A percentile compares a stretch with the other conserved stretches of the same genome.
These are phyloP conservation scores for Apodemia mormo DNA, from an alignment of 2,888 invertebrate genomes.

Conservation along the genomic window DNA sequence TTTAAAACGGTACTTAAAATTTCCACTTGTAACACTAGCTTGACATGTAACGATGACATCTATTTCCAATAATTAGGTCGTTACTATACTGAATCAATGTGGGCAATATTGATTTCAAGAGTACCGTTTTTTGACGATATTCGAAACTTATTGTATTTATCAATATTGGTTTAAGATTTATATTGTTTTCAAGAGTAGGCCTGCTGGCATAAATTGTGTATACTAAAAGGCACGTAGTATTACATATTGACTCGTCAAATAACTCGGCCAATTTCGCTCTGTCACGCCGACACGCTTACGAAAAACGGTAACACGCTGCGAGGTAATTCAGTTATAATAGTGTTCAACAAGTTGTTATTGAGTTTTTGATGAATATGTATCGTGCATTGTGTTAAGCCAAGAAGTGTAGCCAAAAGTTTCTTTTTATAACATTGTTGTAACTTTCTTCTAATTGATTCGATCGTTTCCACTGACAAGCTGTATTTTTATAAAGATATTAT, in stretches of 20 bases:
- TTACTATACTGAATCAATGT: too few species aligned
- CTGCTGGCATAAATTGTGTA: neutral
- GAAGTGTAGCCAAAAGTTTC: neutral
- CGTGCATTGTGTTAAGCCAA: constrained; percentile 5
- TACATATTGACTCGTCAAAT: constrained; percentile 27
- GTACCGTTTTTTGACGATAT: too few species aligned
- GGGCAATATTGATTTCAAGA: too few species aligned
- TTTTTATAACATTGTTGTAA: neutral
- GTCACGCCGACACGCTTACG: constrained; percentile 26
- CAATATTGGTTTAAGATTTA: too few species aligned
- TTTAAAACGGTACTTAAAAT: too few species aligned
- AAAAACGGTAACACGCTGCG: constrained; percentile 27
- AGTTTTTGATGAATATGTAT: constrained; percentile 18
- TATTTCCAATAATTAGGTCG: too few species aligned
- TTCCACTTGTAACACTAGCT: too few species aligned
- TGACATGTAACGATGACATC: too few species aligned
- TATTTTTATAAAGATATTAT: neutral
- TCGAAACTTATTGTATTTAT: too few species aligned
- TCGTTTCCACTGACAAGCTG: neutral
- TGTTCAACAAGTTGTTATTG: constrained; percentile 24
- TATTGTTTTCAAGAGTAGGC: neutral
- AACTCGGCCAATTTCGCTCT: constrained; percentile 29
- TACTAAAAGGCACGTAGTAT: constrained; percentile 16
- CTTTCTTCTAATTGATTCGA: constrained; percentile 10
- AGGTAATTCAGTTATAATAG: constrained; percentile 28